Evolutionary conservation across 2,888 invertebrate species (phyloP).

Genomic region (Merodon equestris): DNA sequence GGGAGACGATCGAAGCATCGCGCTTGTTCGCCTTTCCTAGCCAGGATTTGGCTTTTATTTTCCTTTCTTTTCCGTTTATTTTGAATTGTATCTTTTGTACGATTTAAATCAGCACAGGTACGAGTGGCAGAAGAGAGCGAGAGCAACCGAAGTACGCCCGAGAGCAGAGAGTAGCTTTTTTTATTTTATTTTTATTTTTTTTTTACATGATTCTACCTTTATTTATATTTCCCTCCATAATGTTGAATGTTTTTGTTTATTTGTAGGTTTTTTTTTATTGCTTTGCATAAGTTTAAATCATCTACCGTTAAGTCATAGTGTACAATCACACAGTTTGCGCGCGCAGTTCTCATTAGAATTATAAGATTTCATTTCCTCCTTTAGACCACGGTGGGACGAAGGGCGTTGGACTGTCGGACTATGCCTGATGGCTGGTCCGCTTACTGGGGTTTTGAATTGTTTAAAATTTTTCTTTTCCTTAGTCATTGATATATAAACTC

Average conservation of each 20-base stretch:
- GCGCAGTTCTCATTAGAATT: slow-evolving; percentile 49
- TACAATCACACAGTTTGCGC: slow-evolving; percentile 21
- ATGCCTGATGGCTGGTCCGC: not conserved
- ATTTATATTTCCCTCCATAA: slow-evolving; percentile 63
- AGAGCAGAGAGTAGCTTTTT: slow-evolving; percentile 9
- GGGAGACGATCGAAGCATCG: not conserved
- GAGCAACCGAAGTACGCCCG: not conserved
- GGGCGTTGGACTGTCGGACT: not conserved
- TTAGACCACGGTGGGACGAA: not conserved
- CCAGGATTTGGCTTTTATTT: too few relatives aligned
- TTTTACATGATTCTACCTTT: slow-evolving; percentile 36
- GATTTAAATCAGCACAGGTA: too few relatives aligned
- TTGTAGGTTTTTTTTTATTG: slow-evolving; percentile 30
- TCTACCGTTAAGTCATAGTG: slow-evolving; percentile 50
- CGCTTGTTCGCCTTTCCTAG: too few relatives aligned
- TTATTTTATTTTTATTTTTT: slow-evolving; percentile 29
- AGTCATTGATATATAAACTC: too few relatives aligned
- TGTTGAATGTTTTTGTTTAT: slow-evolving; percentile 60
- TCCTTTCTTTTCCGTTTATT: too few relatives aligned
- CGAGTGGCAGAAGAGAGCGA: too few relatives aligned
- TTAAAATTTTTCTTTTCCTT: too few relatives aligned
- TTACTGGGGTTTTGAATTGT: too few relatives aligned
- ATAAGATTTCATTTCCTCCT: not conserved
- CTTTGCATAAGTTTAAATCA: slow-evolving; percentile 41
- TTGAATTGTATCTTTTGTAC: too few relatives aligned